Percentiles rank a stretch among this genome's conserved stretches.
Evolutionary conservation across 2,113 vertebrate species (phyloP).

Genomic region (Neolamprologus caudopunctatus): DNA sequence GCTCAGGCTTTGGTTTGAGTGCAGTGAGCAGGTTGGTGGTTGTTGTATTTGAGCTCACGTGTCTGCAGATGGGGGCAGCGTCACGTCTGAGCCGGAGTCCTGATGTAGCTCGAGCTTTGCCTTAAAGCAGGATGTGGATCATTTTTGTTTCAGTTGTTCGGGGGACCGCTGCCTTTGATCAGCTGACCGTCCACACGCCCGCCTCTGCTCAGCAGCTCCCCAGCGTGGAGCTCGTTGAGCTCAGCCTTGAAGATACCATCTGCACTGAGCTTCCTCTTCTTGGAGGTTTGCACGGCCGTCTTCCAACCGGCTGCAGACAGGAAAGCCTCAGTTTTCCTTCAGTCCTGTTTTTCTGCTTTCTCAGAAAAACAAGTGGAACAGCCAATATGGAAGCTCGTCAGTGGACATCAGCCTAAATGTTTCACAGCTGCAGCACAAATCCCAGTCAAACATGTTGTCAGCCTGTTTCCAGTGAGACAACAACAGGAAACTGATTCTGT

Average conservation of each 20-base stretch:
- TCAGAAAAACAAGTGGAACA: background rate
- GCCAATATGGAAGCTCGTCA: rapidly evolving
- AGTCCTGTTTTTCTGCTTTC: background rate
- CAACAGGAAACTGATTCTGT: background rate
- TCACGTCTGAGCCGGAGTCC: background rate
- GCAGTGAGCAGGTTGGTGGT: background rate
- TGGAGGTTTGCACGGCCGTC: background rate
- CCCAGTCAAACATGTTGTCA: background rate
- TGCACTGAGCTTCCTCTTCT: background rate
- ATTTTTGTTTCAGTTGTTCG: background rate
- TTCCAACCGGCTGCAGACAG: background rate
- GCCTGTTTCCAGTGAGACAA: rapidly evolving
- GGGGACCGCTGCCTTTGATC: background rate
- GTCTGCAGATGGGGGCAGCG: background rate
- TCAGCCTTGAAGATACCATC: background rate
- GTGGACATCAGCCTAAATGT: background rate
- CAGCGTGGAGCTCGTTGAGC: background rate
- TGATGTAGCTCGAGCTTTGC: background rate
- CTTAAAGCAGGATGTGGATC: background rate
- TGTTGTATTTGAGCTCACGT: background rate
- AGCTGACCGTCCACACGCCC: background rate
- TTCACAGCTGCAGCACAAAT: background rate
- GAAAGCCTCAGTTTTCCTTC: background rate
- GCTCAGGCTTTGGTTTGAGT: background rate
- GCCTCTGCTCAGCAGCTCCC: background rate